Evolutionary conservation across 2,797 vertebrate species (phyloP), one percentile per base, ranked within the genome.

Genomic region (Pagetopsis macropterus): DNA sequence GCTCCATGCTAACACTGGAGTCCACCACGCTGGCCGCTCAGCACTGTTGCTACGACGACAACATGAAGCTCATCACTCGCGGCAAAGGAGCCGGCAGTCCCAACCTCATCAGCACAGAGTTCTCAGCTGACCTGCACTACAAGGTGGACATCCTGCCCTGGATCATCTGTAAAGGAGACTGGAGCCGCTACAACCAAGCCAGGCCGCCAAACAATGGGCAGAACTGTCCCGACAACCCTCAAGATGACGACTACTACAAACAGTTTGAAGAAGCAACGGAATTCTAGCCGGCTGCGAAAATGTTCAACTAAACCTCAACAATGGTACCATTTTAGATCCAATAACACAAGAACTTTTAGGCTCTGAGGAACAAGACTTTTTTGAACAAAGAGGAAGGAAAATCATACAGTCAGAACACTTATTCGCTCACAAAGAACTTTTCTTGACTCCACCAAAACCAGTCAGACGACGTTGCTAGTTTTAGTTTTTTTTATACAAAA

Each of bases 141-240:
- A 97, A 97, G 79, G 96, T 98, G 84, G 97, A 99, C 90, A 96
- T 94, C 72, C 86, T 97, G 83, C 98, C 97, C 16, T 99, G 97
- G 97, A 97, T 99, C 90, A 94, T 97, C 78, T 99, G 98, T 90
- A 98, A 98, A 84, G 97, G 97, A 0, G 96, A 98, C 93, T 99
- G 98, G 98, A 99, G 97, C 90, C 96, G 96, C 21, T 98, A 97
- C 85, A 96, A 98, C 0, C 92, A 95, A 0, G 95, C 96, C 63
- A 89, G 97, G 65, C 96, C 97, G 0, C 97, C 98, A 15, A 98
- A 98, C 94, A 99, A 98, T 0, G 96, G 96, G 48, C 91, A 91
- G 3, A 94, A 64, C 60, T 99, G 97, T 14, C 80, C 91, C 0
- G 95, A 96, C 79, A 98, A 96, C 86, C 97, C 97, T 0, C 55